These are phyloP conservation scores for Scortum barcoo DNA, from an alignment of 2,113 vertebrate genomes.

Conservation along the genomic window DNA sequence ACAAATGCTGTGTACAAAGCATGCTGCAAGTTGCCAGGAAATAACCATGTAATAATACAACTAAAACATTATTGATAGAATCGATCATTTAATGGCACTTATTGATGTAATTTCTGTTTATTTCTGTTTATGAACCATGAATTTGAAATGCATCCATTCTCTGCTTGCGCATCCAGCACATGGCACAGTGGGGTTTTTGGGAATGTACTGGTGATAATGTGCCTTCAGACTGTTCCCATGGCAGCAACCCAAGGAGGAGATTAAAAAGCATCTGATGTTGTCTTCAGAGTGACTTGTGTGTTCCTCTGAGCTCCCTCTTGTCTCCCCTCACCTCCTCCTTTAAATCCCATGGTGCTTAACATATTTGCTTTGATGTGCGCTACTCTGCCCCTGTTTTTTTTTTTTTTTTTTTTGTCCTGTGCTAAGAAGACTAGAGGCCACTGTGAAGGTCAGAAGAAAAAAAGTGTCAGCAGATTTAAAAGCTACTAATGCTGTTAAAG, in stretches of 20 bases:
- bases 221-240: constrained; percentile 59
- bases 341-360: constrained; percentile 74
- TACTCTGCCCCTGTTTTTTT: constrained; percentile 47
- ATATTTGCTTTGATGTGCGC: constrained; percentile 82
- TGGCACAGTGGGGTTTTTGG: background rate
- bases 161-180: background rate
- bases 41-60: no score
- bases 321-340: constrained; percentile 32
- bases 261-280: constrained; percentile 66
- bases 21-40: background rate
- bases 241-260: constrained; percentile 60
- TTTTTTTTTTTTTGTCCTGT: constrained; percentile 14
- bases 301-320: constrained; percentile 30
- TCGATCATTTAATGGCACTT: no score
- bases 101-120: no score
- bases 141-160: background rate
- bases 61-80: no score
- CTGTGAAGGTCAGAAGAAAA: constrained; percentile 52
- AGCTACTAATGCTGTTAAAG: background rate
- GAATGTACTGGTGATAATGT: background rate
- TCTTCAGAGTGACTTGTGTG: constrained; percentile 59
- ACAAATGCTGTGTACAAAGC: background rate
- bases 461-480: background rate
- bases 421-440: constrained; percentile 19
- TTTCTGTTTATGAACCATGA: no score